Percentiles rank a stretch among this genome's conserved stretches.
Evolutionary conservation across 2,113 vertebrate species (phyloP).

Genomic region (Neopipo cinnamomea): DNA sequence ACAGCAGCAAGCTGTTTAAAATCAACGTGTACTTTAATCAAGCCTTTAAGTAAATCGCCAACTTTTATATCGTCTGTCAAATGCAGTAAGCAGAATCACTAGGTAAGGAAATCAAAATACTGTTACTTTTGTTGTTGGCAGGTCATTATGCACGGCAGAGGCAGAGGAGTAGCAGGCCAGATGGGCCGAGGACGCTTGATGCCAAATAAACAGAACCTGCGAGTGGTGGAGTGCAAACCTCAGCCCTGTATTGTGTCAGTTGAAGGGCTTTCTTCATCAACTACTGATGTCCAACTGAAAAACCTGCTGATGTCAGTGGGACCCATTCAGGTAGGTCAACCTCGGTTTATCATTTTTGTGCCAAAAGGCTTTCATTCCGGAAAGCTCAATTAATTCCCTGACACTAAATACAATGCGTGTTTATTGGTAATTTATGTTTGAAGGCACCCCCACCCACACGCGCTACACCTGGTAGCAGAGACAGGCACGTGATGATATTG

Average conservation of each 20-base stretch:
- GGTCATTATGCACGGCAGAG: constrained; percentile 87
- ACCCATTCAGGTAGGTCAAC: constrained; percentile 88
- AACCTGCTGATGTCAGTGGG: constrained; percentile 95
- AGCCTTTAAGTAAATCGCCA: not conserved
- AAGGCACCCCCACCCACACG: not conserved
- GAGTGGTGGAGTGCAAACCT: constrained; percentile 80
- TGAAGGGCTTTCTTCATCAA: constrained; percentile 95
- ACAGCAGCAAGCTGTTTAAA: constrained; percentile 9
- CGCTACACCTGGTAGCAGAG: not conserved
- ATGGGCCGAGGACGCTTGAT: constrained; percentile 83
- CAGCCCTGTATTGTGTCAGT: constrained; percentile 88
- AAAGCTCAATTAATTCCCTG: constrained; percentile 41
- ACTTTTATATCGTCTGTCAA: not conserved
- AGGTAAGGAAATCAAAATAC: constrained; percentile 62
- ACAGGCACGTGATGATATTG: not conserved
- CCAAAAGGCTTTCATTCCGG: constrained; percentile 21
- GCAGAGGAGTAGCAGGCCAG: constrained; percentile 80
- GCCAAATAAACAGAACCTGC: constrained; percentile 84
- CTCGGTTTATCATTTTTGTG: not conserved
- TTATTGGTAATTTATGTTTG: constrained; percentile 25
- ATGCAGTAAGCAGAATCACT: not conserved
- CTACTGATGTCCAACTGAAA: constrained; percentile 89
- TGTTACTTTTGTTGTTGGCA: constrained; percentile 70
- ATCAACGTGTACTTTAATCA: not conserved
- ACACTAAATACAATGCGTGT: not conserved